A percentile compares a stretch with the other conserved stretches of the same genome.
phyloP scores from a whole-genome alignment of 2,113 vertebrate genomes.

The Sterrhoptilus dennistouni region DNA sequence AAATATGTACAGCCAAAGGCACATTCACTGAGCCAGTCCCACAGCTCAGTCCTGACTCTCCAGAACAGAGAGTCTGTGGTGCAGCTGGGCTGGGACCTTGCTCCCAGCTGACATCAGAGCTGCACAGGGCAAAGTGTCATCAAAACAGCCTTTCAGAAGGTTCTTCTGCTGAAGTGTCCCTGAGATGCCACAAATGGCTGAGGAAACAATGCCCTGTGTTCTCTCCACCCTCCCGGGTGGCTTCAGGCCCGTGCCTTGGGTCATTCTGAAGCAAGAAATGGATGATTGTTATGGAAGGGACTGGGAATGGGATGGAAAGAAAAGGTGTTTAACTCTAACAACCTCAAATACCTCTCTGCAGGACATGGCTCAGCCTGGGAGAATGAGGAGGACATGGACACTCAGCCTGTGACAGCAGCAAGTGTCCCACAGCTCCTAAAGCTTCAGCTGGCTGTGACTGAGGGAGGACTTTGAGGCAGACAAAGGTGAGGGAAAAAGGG shows the following conservation, averaged over 20 bases:
- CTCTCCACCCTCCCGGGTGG: not conserved
- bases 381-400: not conserved
- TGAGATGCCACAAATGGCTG: not conserved
- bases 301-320: not conserved
- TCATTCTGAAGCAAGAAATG: not conserved
- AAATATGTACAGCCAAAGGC: not conserved
- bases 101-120: not conserved
- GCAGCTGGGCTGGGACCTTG: not conserved
- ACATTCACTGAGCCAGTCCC: not conserved
- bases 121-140: not conserved
- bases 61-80: not conserved
- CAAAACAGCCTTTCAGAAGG: not conserved
- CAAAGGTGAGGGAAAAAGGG: not conserved
- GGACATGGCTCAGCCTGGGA: not conserved
- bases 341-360: not conserved
- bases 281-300: not conserved
- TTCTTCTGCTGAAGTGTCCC: not conserved
- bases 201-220: not conserved
- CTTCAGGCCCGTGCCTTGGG: not conserved
- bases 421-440: not conserved
- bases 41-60: not conserved
- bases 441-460: not conserved
- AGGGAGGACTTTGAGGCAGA: not conserved
- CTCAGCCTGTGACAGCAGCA: not conserved
- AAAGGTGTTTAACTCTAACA: not conserved